Evolutionary conservation across 2,888 invertebrate species (phyloP), one percentile per base, ranked within the genome.

Genomic region (Zhengitettix transpicula): DNA sequence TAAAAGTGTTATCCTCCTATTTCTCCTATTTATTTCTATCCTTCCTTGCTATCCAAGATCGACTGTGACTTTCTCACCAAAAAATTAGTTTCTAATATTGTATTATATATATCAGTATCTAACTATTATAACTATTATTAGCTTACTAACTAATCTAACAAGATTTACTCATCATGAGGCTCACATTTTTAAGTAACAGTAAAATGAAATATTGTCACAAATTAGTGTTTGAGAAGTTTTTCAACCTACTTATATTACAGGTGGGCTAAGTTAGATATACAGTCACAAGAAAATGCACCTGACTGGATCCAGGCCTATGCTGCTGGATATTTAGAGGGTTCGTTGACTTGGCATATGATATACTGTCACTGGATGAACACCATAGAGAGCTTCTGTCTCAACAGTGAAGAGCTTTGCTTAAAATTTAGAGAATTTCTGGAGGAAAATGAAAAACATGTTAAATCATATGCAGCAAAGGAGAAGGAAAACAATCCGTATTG

Each of bases 221-320:
- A 54, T 3, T 16, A 7, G 12, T 54, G 15, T 17, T 7, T 55
- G 7, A 9, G 40, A 55, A 5, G 3, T 40, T 55, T n/a, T 14
- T n/a, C 12, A 7, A 1, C 2, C 3, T 9, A 55, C 1, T 41
- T 41, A 16, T 55, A 56, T 72, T 71, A 5, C 68, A 90, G 90
- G 60, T 91, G 91, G 90, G 85, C 87, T 16, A 80, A 82, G 65
- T 74, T 92, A 61, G 89, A 90, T 75, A 81, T 92, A 54, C 84
- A 87, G 74, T 89, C 90, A 0, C 83, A 85, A 65, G 76, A 78
- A 40, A 77, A 78, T 7, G 87, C 83, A 71, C 81, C 84, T 1
- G 91, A 92, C 71, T 80, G 81, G 67, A 80, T 87, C 53, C 93
- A 93, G 75, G 90, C 91, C 0, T 90, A 85, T 71, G 85, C 88